These are phyloP conservation scores for Nyctalus aviator DNA, from an alignment of 2,797 vertebrate genomes.

Conservation along the genomic window DNA sequence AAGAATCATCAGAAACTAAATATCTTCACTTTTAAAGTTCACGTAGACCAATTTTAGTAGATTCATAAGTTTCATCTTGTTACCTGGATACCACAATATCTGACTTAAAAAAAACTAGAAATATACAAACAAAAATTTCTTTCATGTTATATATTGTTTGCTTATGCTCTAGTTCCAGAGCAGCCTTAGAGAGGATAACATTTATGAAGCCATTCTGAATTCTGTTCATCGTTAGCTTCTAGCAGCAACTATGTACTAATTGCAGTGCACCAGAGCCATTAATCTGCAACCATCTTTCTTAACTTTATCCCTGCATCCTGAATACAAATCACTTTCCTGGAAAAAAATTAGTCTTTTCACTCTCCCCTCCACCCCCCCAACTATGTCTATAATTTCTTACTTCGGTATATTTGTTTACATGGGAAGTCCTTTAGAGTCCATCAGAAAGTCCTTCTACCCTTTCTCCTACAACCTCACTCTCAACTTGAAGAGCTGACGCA, in stretches of 20 bases:
- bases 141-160: neutral
- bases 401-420: neutral
- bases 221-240: neutral
- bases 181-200: neutral
- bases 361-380: neutral
- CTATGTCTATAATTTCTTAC: neutral
- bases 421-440: neutral
- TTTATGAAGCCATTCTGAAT: neutral
- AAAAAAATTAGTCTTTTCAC: neutral
- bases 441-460: neutral
- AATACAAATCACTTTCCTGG: neutral
- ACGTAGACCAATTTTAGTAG: neutral
- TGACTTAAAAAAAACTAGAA: neutral
- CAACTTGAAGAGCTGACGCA: neutral
- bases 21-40: neutral
- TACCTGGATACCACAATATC: neutral
- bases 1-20: conserved; percentile 4
- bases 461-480: neutral
- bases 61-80: neutral
- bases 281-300: neutral
- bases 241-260: neutral
- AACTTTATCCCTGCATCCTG: neutral
- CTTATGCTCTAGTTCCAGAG: neutral
- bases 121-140: neutral
- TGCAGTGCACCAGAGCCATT: neutral